Evolutionary conservation across 2,888 invertebrate genomes (phyloP), one percentile per base, ranked within the genome.

Genomic region (Ypsolopha sequella): DNA sequence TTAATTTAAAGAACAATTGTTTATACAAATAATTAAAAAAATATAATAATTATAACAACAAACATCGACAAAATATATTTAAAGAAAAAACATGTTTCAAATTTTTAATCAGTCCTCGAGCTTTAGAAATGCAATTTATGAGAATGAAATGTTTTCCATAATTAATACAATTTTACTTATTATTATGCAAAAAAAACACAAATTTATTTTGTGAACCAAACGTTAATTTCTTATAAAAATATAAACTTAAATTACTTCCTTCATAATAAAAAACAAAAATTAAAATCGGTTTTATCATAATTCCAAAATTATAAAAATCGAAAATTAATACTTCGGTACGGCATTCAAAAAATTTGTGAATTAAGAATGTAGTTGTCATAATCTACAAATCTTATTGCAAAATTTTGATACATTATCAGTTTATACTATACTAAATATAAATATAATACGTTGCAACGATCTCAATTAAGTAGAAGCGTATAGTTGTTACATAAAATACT

Each of bases 1-100:
- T 90, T 90, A 90, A 90, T 90, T 90, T 90, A 90, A 90, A 90
- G 90, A 90, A 90, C 90, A 90, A 90, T 88, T 89, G 89, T 89
- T 89, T 89, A 89, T 89, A 89, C 90, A 89, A 89, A 88, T 88
- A 88, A 88, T 89, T 89, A 89, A 88, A 89, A 88, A 88, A 89
- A 43, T 85, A 86, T 85, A 87, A 87, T 88, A 87, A 81, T 85
- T 88, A 87, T 87, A 87, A 87, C 87, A 87, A 87, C 87, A 87
- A 87, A 87, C 87, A 87, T 86, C 76, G 87, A 86, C 85, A 86
- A 82, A 86, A 86, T 85, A 85, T 85, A 85, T 84, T 85, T 80
- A 85, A 82, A 84, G 82, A 81, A 75, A 86, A 85, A 85, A 86
- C 80, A 82, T 77, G 76, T 84, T 80, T 81, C 79, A 80, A 56